Base-by-base conservation (phyloP, 2,113 vertebrate species). In the Butorides virescens region DNA sequence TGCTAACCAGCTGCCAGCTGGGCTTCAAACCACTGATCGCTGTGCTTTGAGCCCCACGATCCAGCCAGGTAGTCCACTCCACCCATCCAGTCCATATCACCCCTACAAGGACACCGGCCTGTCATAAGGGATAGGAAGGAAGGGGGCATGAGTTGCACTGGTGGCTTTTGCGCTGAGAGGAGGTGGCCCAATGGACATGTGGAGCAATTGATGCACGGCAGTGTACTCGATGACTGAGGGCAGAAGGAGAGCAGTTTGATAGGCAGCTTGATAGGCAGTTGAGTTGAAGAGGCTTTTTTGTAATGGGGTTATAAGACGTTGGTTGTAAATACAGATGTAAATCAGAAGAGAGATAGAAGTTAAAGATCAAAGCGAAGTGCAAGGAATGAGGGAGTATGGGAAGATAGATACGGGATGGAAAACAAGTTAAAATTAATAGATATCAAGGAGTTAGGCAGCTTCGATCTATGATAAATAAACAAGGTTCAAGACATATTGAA, bases 361-460 rank as follows among this genome's bases (percentile, higher is more conserved):
- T 74, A 83, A 63, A 96, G 68, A 86, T 86, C 55, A 92, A 92
- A 90, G 72, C 68, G 81, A 81, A 81, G 83, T 92, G 65, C 89
- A 63, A 72, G 46, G 65, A 84, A 39, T 47, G 82, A 93, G 55
- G 79, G 92, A 80, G 50, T 34, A 71, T 27, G 72, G 39, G 34
- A 65, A 37, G 37, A 26, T 22, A 88, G 36, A 46, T 63, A 68
- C 0, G 10, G 75, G 86, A 15, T 50, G 75, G 75, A 80, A 94
- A 95, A 80, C 47, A 84, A 83, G 59, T 42, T 83, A 23, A 78
- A 59, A 44, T 70, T 26, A 77, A 36, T 37, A 90, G 75, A 44
- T 88, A 78, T 46, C 30, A 83, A 88, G 79, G 75, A 72, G 42
- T 9, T 59, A 61, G 65, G 42, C 80, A 74, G 76, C 59, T 86